These are phyloP conservation scores for Leucoraja ocellata DNA, from an alignment of 2,797 vertebrate genomes.

Conservation along the genomic window DNA sequence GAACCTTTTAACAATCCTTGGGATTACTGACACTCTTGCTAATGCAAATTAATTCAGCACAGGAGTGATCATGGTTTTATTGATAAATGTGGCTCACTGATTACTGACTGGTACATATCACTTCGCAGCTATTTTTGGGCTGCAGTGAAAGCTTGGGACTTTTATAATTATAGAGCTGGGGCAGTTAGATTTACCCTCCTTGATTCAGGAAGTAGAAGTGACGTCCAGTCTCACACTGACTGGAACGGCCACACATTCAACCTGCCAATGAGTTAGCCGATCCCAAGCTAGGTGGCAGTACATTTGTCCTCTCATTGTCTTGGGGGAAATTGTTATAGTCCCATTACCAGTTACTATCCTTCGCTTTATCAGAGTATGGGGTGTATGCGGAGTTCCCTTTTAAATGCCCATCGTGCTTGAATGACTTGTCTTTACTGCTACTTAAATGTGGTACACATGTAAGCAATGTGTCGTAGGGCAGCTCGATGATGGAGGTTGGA, in stretches of 20 bases:
- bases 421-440: neutral
- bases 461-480: too few relatives aligned
- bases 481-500: too few relatives aligned
- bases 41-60: neutral
- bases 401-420: neutral
- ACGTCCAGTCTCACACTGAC: neutral
- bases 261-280: neutral
- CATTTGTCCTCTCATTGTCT: neutral
- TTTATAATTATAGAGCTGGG: neutral
- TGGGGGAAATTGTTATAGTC: too few relatives aligned
- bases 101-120: neutral
- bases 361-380: neutral
- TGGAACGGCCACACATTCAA: neutral
- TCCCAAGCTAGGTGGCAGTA: neutral
- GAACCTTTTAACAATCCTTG: neutral
- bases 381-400: neutral
- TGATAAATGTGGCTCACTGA: neutral
- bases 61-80: neutral
- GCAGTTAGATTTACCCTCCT: neutral
- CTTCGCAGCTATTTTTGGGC: neutral
- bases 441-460: neutral
- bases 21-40: neutral
- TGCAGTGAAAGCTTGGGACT: neutral
- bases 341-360: too few relatives aligned
- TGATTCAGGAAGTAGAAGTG: neutral